Evolutionary conservation across 2,113 vertebrate genomes (phyloP).

Genomic region (Haemorhous mexicanus): DNA sequence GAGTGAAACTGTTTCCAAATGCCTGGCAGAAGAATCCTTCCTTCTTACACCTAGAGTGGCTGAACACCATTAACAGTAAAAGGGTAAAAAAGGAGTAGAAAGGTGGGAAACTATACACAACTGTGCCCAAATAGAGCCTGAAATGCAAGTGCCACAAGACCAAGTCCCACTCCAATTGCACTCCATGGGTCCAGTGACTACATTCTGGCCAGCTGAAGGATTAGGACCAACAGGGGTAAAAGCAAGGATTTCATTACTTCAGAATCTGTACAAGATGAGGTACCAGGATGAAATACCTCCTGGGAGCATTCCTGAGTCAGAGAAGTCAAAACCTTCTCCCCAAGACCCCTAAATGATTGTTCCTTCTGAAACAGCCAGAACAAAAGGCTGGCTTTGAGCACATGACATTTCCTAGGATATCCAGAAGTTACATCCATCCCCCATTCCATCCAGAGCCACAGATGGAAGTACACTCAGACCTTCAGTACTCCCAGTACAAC

Average conservation of each 20-base stretch:
- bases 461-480: neutral
- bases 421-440: neutral
- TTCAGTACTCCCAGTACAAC: neutral
- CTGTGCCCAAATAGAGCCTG: neutral
- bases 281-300: neutral
- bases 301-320: neutral
- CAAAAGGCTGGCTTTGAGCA: neutral
- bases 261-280: too few species aligned
- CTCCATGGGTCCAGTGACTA: too few species aligned
- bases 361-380: neutral
- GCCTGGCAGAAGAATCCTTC: too few species aligned
- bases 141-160: neutral
- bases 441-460: neutral
- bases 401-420: neutral
- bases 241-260: too few species aligned
- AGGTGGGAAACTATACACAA: too few species aligned
- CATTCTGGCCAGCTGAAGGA: too few species aligned
- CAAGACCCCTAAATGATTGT: neutral
- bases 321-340: neutral
- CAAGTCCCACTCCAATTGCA: too few species aligned
- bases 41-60: too few species aligned
- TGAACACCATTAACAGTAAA: too few species aligned
- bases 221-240: too few species aligned
- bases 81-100: too few species aligned
- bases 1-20: too few species aligned